A percentile compares a stretch with the other conserved stretches of the same genome.
Conservation (phyloP, 2,113 vertebrate species). For the Anolis carolinensis region DNA sequence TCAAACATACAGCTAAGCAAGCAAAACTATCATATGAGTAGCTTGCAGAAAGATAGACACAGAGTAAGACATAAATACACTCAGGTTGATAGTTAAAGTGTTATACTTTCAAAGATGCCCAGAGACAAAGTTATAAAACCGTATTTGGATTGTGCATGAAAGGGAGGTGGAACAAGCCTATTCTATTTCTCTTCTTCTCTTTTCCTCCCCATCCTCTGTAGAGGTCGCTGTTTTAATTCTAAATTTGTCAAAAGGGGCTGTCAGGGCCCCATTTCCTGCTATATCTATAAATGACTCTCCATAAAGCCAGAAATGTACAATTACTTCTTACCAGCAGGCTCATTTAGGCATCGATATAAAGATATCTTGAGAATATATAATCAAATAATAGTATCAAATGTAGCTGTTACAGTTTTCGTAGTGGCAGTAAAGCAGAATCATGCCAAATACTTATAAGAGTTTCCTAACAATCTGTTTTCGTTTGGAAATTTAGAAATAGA, state of each 20-base stretch:
- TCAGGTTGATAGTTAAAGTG: not conserved
- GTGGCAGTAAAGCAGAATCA: slow-evolving; percentile 41
- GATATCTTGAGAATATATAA: slow-evolving; percentile 46
- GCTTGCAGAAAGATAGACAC: not conserved
- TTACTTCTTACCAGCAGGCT: slow-evolving; percentile 46
- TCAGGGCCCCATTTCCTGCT: slow-evolving; percentile 46
- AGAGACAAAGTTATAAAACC: not conserved
- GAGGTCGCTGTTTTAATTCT: slow-evolving; percentile 49
- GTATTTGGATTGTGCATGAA: not conserved
- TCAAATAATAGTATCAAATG: slow-evolving; percentile 50
- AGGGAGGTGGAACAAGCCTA: not conserved
- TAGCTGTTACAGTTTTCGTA: slow-evolving; percentile 26
- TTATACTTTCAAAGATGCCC: not conserved
- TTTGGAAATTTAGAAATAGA: slow-evolving; percentile 35
- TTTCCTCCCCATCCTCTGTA: slow-evolving; percentile 10
- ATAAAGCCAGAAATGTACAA: slow-evolving; percentile 46
- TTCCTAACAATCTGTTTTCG: slow-evolving; percentile 22
- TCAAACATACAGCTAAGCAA: slow-evolving; percentile 7
- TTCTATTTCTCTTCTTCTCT: slow-evolving; percentile 28
- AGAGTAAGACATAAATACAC: slow-evolving; percentile 1
- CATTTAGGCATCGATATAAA: slow-evolving; percentile 56
- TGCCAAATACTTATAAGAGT: not conserved
- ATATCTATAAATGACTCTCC: slow-evolving; percentile 51
- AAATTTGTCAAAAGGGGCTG: slow-evolving; percentile 36
- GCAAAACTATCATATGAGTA: not conserved